A percentile compares a stretch with the other conserved stretches of the same genome.
phyloP scores from a whole-genome alignment of 2,888 invertebrate genomes.

The Cylindroiulus punctatus region DNA sequence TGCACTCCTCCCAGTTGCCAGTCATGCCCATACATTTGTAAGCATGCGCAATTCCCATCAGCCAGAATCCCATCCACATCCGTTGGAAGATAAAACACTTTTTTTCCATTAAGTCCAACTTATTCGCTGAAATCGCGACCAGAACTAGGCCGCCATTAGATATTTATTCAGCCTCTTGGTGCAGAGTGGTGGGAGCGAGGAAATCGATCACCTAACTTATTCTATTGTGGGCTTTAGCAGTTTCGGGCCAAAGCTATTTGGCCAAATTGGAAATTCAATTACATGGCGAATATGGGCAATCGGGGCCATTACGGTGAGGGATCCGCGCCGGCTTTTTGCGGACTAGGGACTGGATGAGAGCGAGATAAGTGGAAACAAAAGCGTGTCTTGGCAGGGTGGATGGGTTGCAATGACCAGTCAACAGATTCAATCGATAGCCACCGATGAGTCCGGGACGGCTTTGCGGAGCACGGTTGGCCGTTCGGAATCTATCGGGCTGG shows the following conservation, averaged over 20 bases:
- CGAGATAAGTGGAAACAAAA: constrained; percentile 2
- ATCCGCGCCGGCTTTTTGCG: neutral
- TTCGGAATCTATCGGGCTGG: neutral
- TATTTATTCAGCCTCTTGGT: neutral
- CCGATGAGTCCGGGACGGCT: neutral
- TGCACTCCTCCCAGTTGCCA: neutral
- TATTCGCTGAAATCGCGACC: neutral
- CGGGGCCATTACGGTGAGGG: neutral
- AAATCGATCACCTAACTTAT: constrained; percentile 10
- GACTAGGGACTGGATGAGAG: neutral
- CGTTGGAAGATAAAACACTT: neutral
- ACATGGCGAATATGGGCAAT: neutral
- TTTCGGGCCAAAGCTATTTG: neutral
- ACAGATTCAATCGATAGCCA: constrained; percentile 18
- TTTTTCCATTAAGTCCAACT: neutral
- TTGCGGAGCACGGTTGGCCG: neutral
- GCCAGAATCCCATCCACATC: neutral
- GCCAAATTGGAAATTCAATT: constrained; percentile 18
- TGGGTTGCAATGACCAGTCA: constrained; percentile 18
- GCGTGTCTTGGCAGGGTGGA: neutral
- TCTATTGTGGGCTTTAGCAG: constrained; percentile 17
- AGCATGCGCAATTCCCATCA: neutral
- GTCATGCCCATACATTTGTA: neutral
- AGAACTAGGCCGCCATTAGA: neutral
- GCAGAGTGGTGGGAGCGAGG: neutral